Evolutionary conservation across 2,113 vertebrate species (phyloP).

Genomic region (Anhinga rufa): DNA sequence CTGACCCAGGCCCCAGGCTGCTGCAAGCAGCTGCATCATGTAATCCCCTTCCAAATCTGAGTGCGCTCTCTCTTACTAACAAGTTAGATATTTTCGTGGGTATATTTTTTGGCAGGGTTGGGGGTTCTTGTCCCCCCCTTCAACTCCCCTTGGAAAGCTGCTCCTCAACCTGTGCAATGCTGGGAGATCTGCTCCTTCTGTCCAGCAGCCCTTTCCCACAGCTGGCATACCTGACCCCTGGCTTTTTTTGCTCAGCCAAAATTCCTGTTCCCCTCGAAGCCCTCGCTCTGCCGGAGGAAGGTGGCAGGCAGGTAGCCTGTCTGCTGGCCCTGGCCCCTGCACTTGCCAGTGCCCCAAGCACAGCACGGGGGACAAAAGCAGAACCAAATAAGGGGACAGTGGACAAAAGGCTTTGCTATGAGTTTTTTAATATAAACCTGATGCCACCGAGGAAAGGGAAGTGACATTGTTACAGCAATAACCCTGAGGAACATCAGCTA

Average conservation of each 20-base stretch:
- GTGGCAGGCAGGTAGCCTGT: not conserved
- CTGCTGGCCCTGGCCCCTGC: not conserved
- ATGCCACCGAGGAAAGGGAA: not conserved
- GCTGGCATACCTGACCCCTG: not conserved
- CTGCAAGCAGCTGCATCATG: not conserved
- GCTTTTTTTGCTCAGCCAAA: not conserved
- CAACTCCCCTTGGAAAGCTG: not conserved
- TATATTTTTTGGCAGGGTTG: not conserved
- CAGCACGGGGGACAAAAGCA: not conserved
- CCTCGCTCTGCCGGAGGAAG: not conserved
- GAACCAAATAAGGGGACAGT: not conserved
- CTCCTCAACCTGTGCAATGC: not conserved
- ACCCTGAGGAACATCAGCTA: not conserved
- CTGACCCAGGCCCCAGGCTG: not conserved
- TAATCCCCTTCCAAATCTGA: not conserved
- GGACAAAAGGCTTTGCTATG: not conserved
- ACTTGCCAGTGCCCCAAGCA: not conserved
- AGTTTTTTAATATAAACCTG: not conserved
- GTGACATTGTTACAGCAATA: not conserved
- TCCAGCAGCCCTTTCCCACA: not conserved
- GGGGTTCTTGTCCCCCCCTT: not conserved
- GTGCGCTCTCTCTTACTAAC: not conserved
- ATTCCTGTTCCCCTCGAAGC: not conserved
- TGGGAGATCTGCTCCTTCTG: not conserved
- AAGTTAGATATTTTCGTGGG: not conserved